These are phyloP conservation scores for Palythoa caribaeorum DNA, from an alignment of 92 coral and sea anemone genomes.

Conservation along the genomic window DNA sequence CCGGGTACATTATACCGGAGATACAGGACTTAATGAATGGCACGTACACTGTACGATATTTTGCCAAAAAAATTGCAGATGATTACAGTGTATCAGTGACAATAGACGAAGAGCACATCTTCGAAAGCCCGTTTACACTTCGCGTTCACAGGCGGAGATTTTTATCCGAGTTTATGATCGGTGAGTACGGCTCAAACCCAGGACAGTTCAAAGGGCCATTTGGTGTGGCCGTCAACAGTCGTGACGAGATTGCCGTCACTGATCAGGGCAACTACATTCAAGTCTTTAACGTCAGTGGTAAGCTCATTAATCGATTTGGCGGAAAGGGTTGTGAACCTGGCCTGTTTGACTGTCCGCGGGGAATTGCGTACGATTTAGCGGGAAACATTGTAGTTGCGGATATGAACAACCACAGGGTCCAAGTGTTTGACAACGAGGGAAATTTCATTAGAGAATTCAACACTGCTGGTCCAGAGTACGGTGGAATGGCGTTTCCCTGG, in stretches of 20 bases:
- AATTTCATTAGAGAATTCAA: conserved; percentile 42
- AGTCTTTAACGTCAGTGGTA: conserved; percentile 29
- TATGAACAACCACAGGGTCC: conserved; percentile 44
- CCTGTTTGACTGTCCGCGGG: conserved; percentile 51
- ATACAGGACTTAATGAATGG: conserved; percentile 27
- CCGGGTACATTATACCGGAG: conserved; percentile 24
- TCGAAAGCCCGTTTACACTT: conserved; percentile 33
- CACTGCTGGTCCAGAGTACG: background rate
- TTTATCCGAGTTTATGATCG: conserved; percentile 23
- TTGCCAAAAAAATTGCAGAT: conserved; percentile 13
- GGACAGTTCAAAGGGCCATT: conserved; percentile 42
- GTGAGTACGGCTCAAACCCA: conserved; percentile 36
- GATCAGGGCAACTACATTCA: conserved; percentile 21
- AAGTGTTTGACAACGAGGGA: conserved; percentile 45
- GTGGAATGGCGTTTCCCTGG: conserved; percentile 17
- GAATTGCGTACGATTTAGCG: conserved; percentile 19
- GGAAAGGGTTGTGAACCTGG: conserved; percentile 35
- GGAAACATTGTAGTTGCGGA: conserved; percentile 57
- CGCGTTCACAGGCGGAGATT: conserved; percentile 43
- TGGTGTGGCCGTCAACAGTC: conserved; percentile 26
- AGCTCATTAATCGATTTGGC: conserved; percentile 35
- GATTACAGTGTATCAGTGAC: conserved; percentile 16
- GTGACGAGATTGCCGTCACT: conserved; percentile 29
- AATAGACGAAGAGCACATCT: conserved; percentile 44
- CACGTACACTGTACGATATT: conserved; percentile 32